These are phyloP conservation scores for Falco berigora DNA, from an alignment of 2,797 vertebrate species.

Conservation along the genomic window DNA sequence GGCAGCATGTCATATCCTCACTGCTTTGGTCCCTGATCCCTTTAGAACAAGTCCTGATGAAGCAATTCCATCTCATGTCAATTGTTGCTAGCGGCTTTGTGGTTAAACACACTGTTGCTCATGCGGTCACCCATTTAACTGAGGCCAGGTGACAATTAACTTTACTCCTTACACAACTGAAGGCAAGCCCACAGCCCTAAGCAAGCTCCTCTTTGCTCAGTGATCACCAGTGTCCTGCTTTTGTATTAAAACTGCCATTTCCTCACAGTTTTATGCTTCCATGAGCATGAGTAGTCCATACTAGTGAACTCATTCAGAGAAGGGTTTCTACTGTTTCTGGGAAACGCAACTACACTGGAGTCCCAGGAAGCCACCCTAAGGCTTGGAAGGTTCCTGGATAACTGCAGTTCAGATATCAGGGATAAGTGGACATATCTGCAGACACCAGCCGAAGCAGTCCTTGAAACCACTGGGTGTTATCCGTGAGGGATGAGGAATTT, in stretches of 20 bases:
- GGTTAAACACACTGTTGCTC: not conserved
- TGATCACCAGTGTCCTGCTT: not conserved
- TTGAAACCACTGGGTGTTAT: not conserved
- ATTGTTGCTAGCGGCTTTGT: not conserved
- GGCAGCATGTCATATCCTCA: rapidly evolving
- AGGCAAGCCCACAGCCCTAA: not conserved
- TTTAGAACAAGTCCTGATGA: not conserved
- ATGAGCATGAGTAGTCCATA: not conserved
- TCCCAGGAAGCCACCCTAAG: not conserved
- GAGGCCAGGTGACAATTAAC: not conserved
- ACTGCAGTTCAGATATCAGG: not conserved
- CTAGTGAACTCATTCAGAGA: not conserved
- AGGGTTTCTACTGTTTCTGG: not conserved
- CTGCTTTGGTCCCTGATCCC: not conserved
- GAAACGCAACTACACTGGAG: not conserved
- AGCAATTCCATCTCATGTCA: not conserved
- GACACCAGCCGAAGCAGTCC: not conserved
- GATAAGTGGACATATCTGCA: not conserved
- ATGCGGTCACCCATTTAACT: not conserved
- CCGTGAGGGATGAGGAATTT: not conserved
- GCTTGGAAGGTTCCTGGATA: not conserved
- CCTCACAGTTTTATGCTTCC: not conserved
- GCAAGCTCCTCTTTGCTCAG: not conserved
- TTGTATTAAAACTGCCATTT: not conserved
- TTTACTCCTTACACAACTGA: not conserved